Percentiles rank a stretch among this genome's conserved stretches.
These are phyloP conservation scores for Formicarius rufipectus DNA, from an alignment of 2,113 vertebrate species.

Conservation along the genomic window DNA sequence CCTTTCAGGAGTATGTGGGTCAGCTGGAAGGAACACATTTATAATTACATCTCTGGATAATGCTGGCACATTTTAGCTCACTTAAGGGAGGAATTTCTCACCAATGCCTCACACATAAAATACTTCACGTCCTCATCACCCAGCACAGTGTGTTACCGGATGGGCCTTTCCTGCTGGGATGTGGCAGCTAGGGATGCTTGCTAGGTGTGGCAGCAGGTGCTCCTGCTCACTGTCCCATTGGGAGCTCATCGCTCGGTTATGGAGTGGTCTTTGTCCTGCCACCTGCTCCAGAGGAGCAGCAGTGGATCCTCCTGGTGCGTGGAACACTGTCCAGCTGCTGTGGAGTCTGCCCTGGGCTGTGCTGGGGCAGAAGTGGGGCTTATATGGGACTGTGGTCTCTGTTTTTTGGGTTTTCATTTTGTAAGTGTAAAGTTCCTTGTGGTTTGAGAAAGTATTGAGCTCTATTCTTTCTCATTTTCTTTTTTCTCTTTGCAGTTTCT, in stretches of 20 bases:
- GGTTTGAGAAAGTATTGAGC: accelerated
- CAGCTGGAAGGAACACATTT: neutral
- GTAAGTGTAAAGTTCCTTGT: neutral
- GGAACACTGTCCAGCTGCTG: neutral
- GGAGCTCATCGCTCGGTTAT: neutral
- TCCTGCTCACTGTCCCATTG: neutral
- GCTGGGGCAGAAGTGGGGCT: neutral
- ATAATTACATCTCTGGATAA: accelerated
- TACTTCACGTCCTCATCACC: accelerated
- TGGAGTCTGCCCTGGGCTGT: neutral
- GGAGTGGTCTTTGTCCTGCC: neutral
- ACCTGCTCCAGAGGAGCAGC: no score
- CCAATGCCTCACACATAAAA: accelerated
- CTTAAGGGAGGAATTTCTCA: accelerated
- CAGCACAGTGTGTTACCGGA: accelerated
- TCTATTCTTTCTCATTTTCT: neutral
- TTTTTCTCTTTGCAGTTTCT: neutral
- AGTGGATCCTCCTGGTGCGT: neutral
- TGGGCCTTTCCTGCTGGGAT: neutral
- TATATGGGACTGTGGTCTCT: neutral
- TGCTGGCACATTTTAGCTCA: accelerated
- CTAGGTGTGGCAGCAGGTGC: accelerated
- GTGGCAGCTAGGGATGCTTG: no score
- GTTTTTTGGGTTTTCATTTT: neutral
- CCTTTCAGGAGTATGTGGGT: accelerated